Conservation (phyloP, 2,113 vertebrate species). For the Candoia aspera region DNA sequence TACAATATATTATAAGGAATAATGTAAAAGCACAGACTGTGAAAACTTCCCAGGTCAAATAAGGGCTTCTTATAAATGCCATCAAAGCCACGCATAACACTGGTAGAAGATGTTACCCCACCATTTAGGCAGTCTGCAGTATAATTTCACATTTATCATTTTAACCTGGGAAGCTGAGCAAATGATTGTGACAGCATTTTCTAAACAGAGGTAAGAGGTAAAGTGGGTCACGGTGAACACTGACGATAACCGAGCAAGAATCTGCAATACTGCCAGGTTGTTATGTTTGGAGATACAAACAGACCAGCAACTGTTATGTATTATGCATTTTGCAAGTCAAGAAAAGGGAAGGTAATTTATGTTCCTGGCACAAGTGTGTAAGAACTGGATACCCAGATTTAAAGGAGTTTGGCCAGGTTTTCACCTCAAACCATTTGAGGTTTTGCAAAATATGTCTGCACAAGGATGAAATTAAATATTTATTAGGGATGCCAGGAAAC, state of each 20-base stretch:
- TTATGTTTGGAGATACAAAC: not conserved
- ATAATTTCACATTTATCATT: not conserved
- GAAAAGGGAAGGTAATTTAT: not conserved
- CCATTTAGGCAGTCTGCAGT: not conserved
- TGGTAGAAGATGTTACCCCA: not conserved
- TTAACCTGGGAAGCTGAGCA: not conserved
- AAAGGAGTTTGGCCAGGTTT: not conserved
- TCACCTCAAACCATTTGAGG: not conserved
- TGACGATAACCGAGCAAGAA: not conserved
- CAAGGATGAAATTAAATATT: constrained; percentile 15
- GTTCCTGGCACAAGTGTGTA: not conserved
- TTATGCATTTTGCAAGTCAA: not conserved
- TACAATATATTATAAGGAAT: not conserved
- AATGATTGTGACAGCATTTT: not conserved
- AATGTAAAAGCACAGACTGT: not conserved
- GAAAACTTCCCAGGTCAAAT: not conserved
- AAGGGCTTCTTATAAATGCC: not conserved
- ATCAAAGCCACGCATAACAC: not conserved
- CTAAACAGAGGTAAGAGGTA: not conserved
- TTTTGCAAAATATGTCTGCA: constrained; percentile 13
- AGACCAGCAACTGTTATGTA: not conserved
- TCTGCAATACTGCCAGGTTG: not conserved
- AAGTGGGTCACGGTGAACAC: not conserved
- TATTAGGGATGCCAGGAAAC: constrained; percentile 14
- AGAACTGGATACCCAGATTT: not conserved